Evolutionary conservation across 1,140 invertebrate genomes (phyloP).

Genomic region (Micrasema minimum): DNA sequence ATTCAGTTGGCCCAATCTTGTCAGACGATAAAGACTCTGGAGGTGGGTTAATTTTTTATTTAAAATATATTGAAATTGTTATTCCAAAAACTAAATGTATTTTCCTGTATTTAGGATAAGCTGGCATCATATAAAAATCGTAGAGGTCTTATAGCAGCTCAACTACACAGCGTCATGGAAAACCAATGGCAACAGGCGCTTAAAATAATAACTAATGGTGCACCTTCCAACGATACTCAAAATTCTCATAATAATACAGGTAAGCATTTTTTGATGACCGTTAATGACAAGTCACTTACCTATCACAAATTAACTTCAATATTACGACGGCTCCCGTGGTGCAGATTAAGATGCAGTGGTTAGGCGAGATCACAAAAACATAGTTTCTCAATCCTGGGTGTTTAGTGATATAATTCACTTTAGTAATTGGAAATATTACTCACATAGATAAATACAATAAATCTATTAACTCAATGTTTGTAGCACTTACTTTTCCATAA

Average conservation of each 20-base stretch:
- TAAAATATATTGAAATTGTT: not conserved
- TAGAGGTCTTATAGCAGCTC: slow-evolving; percentile 74
- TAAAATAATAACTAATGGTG: slow-evolving; percentile 70
- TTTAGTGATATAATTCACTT: too few relatives aligned
- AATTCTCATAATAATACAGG: slow-evolving; percentile 1
- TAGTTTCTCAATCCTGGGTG: too few relatives aligned
- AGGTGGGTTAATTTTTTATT: slow-evolving; percentile 60
- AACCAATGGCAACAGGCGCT: slow-evolving; percentile 81
- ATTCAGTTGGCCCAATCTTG: slow-evolving; percentile 74
- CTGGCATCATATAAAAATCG: slow-evolving; percentile 59
- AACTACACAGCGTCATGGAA: slow-evolving; percentile 82
- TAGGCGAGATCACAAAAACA: too few relatives aligned
- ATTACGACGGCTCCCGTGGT: too few relatives aligned
- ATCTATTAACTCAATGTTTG: too few relatives aligned
- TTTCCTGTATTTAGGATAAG: slow-evolving; percentile 57
- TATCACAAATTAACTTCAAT: not conserved
- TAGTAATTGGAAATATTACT: too few relatives aligned
- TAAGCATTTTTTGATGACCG: not conserved
- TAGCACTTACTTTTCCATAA: too few relatives aligned
- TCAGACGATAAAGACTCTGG: slow-evolving; percentile 72
- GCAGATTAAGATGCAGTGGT: too few relatives aligned
- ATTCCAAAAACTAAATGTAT: too few relatives aligned
- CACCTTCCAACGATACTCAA: slow-evolving; percentile 4
- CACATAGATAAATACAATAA: too few relatives aligned
- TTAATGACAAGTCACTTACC: not conserved